phyloP scores from a whole-genome alignment of 2,888 invertebrate genomes.

The Drosophila koepferae region DNA sequence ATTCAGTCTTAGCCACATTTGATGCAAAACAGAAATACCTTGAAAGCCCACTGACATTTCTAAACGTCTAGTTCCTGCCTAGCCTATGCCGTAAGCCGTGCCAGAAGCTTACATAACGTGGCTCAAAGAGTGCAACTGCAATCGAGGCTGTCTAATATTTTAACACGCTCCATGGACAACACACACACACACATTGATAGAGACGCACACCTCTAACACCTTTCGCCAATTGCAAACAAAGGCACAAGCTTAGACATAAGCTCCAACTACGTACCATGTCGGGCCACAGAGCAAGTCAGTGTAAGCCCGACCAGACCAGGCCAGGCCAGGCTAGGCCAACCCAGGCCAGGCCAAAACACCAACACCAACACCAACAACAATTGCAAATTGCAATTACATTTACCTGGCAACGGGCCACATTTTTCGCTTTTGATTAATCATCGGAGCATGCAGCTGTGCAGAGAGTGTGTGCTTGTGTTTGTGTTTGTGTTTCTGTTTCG shows the following conservation, averaged over 20 bases:
- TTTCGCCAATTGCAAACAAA: slow-evolving; percentile 70
- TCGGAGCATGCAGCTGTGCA: slow-evolving; percentile 66
- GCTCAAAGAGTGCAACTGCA: slow-evolving; percentile 39
- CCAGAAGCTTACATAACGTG: slow-evolving; percentile 55
- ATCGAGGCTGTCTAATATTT: slow-evolving; percentile 48
- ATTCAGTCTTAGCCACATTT: not conserved
- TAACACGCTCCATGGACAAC: slow-evolving; percentile 45
- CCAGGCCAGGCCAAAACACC: slow-evolving; percentile 15
- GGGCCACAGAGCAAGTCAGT: slow-evolving; percentile 10
- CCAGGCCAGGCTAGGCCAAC: slow-evolving; percentile 29
- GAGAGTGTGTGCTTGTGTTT: slow-evolving; percentile 5
- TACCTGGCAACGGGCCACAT: slow-evolving; percentile 69
- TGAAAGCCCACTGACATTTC: slow-evolving; percentile 18
- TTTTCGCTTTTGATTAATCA: slow-evolving; percentile 73
- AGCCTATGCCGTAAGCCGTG: slow-evolving; percentile 19
- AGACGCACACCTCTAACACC: slow-evolving; percentile 59
- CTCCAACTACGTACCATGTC: slow-evolving; percentile 36
- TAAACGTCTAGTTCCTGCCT: slow-evolving; percentile 14
- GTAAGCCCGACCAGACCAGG: slow-evolving; percentile 23
- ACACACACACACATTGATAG: slow-evolving; percentile 6
- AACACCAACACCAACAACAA: slow-evolving; percentile 59
- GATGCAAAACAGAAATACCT: slow-evolving; percentile 6
- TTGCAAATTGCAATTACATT: slow-evolving; percentile 70
- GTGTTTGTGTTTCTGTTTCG: slow-evolving; percentile 33
- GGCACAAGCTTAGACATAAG: slow-evolving; percentile 37